Evolutionary conservation across 2,113 vertebrate genomes (phyloP), one percentile per base, ranked within the genome.

Genomic region (Leptobrachium ailaonicum): DNA sequence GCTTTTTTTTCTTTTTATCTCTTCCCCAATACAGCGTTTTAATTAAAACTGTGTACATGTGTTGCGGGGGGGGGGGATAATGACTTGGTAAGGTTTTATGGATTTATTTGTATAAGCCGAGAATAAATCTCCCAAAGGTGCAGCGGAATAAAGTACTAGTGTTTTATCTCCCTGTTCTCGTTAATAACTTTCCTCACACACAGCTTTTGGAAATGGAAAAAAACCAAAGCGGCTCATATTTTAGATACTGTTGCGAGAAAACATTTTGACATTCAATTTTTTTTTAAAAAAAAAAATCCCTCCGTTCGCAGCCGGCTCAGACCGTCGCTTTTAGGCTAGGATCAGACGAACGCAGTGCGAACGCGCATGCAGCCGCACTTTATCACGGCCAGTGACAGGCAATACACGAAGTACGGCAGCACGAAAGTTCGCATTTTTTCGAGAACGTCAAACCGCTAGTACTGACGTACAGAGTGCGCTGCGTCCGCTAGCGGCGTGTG

Each of bases 71-170:
- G 63, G 50, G 8, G 11, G 13, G 42, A 42, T 67, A 67, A 42
- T 41, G 63, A 44, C 7, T 53, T 64, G 14, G 20, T 43, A 41
- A 1, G 5, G 66, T 69, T 11, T 67, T 44, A 53, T 60, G 66
- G 50, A 6, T 69, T 20, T 60, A 47, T 32, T 66, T 67, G 11
- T 11, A 12, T 32, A 62, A 45, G 67, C 66, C 32, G 66, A 14
- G 11, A 42, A 62, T 2, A 62, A 58, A 10, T 11, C 54, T 77
- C 76, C 76, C 67, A 62, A 47, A 41, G 76, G 76, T 47, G 54
- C 60, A 67, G 41, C 32, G 70, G 13, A 58, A 40, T 41, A 64
- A 64, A 20, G 62, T 32, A 20, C n/a, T 6, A 32, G 62, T 40
- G 13, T 50, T 50, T 50, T 50, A 50, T 50, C 47, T 64, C 62